phyloP scores from a whole-genome alignment of 23 tunicate species.

The Styela clava region DNA sequence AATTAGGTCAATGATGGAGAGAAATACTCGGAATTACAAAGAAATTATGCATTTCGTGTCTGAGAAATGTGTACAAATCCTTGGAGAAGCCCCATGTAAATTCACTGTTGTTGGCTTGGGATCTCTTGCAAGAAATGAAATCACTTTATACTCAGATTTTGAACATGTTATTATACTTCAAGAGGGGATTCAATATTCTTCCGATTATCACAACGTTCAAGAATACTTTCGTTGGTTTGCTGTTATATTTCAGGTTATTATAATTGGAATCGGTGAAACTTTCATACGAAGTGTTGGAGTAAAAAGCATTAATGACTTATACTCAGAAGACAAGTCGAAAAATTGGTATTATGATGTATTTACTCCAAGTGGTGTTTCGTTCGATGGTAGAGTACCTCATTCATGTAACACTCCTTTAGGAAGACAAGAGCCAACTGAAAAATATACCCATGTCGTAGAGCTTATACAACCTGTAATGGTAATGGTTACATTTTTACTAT shows the following conservation, averaged over 20 bases:
- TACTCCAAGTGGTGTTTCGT: constrained; percentile 35
- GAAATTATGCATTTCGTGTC: constrained; percentile 18
- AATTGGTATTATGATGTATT: constrained; percentile 51
- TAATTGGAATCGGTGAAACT: constrained; percentile 44
- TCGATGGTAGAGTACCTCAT: constrained; percentile 48
- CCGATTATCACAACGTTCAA: constrained; percentile 8
- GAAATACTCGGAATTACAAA: constrained; percentile 5
- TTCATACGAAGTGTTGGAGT: constrained; percentile 25
- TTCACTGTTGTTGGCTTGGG: constrained; percentile 44
- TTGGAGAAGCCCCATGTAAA: constrained; percentile 37
- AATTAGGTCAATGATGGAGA: background rate
- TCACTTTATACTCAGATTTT: constrained; percentile 49
- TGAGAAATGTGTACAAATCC: background rate
- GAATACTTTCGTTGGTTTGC: constrained; percentile 55
- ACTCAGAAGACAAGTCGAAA: background rate
- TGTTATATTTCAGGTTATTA: constrained; percentile 28
- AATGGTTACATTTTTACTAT: constrained; percentile 30
- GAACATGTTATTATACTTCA: constrained; percentile 42
- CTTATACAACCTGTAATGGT: constrained; percentile 34
- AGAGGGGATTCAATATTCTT: constrained; percentile 23
- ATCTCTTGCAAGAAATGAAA: constrained; percentile 34
- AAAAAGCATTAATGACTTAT: background rate
- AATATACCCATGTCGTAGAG: constrained; percentile 13
- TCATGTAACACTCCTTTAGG: constrained; percentile 52
- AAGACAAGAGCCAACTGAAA: constrained; percentile 27